These are phyloP conservation scores for Neelides folsomi DNA, from an alignment of 2,888 invertebrate species.

Conservation along the genomic window DNA sequence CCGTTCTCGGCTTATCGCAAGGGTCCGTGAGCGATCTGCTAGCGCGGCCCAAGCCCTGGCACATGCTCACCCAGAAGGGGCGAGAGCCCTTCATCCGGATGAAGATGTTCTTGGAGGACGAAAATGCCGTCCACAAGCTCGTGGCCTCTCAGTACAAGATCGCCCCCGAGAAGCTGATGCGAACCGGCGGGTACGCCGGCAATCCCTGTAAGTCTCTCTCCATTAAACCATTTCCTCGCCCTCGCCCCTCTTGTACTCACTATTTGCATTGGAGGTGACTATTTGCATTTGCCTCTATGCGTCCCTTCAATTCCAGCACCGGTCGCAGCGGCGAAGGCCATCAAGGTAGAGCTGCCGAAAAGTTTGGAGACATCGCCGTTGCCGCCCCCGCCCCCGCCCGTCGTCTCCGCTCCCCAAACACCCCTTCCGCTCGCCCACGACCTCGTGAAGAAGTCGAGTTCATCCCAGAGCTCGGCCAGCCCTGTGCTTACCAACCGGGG, in stretches of 20 bases:
- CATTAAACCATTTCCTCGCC: not conserved
- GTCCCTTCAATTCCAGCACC: conserved; percentile 14
- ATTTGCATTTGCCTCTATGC: not conserved
- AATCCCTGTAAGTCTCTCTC: conserved; percentile 54
- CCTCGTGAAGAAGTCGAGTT: conserved; percentile 21
- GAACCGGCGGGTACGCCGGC: conserved; percentile 85
- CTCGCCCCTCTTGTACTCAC: not conserved
- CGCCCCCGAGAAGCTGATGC: conserved; percentile 92
- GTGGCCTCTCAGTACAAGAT: conserved; percentile 97
- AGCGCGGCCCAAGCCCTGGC: conserved; percentile 97
- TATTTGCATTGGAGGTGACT: not conserved
- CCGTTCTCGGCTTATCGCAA: conserved; percentile 88
- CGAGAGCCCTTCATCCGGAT: conserved; percentile 93
- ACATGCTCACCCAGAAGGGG: conserved; percentile 88
- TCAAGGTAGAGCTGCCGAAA: conserved; percentile 23
- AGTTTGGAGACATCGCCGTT: conserved; percentile 37
- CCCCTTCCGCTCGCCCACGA: conserved; percentile 19
- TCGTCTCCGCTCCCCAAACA: conserved; percentile 3
- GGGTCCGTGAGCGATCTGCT: conserved; percentile 95
- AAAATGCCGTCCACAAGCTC: conserved; percentile 84
- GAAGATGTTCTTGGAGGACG: conserved; percentile 95
- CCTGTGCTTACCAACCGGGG: conserved; percentile 21
- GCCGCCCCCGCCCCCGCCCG: conserved; percentile 42
- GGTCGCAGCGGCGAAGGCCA: conserved; percentile 33
- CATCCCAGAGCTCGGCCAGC: conserved; percentile 21